These are phyloP conservation scores for Pogonomyrmex californicus DNA, from an alignment of 1,140 invertebrate species.

Conservation along the genomic window DNA sequence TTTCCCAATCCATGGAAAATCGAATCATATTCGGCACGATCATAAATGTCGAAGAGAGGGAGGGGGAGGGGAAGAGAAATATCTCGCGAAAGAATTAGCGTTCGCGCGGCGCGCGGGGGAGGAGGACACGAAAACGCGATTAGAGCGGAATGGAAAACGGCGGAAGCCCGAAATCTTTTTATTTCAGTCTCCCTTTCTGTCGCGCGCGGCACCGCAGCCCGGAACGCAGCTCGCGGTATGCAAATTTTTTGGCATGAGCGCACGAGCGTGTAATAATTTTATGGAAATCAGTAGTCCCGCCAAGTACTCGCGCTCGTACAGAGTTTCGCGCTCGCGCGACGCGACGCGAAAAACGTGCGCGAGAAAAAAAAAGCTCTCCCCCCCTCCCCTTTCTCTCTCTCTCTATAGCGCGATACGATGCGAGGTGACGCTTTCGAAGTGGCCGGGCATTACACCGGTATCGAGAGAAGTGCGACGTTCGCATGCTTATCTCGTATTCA, in stretches of 20 bases:
- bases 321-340: constrained; percentile 55
- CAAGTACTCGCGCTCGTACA: constrained; percentile 49
- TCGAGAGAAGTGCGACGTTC: constrained; percentile 30
- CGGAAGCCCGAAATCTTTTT: constrained; percentile 63
- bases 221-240: constrained; percentile 63
- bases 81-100: constrained; percentile 12
- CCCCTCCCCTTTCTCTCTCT: background rate
- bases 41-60: background rate
- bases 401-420: background rate
- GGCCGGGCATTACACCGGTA: background rate
- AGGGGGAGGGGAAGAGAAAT: constrained; percentile 37
- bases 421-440: background rate
- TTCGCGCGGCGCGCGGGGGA: background rate
- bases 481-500: constrained; percentile 56
- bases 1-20: constrained; percentile 11
- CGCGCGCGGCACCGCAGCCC: background rate
- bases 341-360: constrained; percentile 14
- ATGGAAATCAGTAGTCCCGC: constrained; percentile 72
- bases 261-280: constrained; percentile 72
- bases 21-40: background rate
- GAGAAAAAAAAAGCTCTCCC: background rate
- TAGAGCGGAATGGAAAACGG: constrained; percentile 60
- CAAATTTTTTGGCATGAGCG: constrained; percentile 67
- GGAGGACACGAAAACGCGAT: constrained; percentile 70
- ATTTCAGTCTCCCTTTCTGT: constrained; percentile 21